A percentile compares a stretch with the other conserved stretches of the same genome.
phyloP scores from a whole-genome alignment of 2,113 vertebrate species.

The Hippocampus comes region DNA sequence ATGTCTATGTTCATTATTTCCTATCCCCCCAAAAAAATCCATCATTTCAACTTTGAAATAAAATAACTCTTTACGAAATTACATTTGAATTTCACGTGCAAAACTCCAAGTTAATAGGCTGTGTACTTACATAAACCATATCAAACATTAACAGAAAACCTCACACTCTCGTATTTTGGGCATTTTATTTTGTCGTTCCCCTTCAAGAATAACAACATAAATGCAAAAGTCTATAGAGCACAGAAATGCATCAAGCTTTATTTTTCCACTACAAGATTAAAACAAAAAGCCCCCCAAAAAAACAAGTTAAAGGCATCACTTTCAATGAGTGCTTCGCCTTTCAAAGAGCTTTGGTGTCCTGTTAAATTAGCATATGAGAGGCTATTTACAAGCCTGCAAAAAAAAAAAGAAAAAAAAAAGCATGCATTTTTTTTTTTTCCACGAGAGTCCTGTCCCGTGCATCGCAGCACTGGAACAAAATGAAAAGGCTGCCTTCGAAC shows the following conservation, averaged over 20 bases:
- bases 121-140: slow-evolving; percentile 39
- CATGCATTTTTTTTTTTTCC: slow-evolving; percentile 68
- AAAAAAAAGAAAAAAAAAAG: slow-evolving; percentile 27
- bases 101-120: slow-evolving; percentile 5
- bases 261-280: slow-evolving; percentile 55
- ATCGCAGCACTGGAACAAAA: slow-evolving; percentile 81
- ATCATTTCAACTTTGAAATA: background rate
- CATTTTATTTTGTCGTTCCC: slow-evolving; percentile 41
- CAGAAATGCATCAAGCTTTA: slow-evolving; percentile 53
- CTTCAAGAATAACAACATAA: slow-evolving; percentile 61
- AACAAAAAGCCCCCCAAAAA: slow-evolving; percentile 19
- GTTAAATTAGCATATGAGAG: slow-evolving; percentile 86
- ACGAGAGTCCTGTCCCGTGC: slow-evolving; percentile 84
- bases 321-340: slow-evolving; percentile 70
- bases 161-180: slow-evolving; percentile 16
- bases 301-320: slow-evolving; percentile 51
- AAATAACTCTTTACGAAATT: background rate
- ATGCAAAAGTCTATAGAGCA: slow-evolving; percentile 68
- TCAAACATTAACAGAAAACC: slow-evolving; percentile 18
- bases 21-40: background rate
- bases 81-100: background rate
- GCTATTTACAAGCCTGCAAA: slow-evolving; percentile 85
- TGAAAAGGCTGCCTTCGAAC: slow-evolving; percentile 83
- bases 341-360: slow-evolving; percentile 75
- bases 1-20: background rate